Base-by-base conservation (phyloP, 1,140 invertebrate genomes). In the Drosophila pseudoananassae region DNA sequence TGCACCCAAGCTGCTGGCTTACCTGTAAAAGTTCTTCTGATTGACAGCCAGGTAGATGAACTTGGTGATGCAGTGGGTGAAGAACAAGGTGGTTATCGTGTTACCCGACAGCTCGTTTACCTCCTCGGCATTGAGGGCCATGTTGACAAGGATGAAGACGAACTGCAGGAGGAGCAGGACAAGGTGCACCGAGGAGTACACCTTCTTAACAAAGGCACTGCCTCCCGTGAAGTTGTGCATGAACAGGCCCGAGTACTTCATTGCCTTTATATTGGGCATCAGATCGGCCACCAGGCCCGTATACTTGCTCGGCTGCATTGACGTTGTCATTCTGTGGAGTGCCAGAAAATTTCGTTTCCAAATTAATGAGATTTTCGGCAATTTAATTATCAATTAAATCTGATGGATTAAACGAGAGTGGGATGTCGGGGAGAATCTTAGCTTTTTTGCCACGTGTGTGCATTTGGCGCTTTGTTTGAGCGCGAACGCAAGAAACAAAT, bases 51-150 rank as follows among this genome's bases (percentile, higher is more conserved):
- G 95, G 80, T 96, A 97, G 6, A 94, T 63, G 38, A 95, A 92
- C 90, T 97, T 97, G 9, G 96, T 95, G 10, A 97, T 91, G 43
- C 94, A 94, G 80, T 97, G 96, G 0, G 94, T 93, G 91, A 97
- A 97, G 92, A 97, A 97, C 5, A 97, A 93, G 2, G 96, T 93
- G 0, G 96, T 97, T 36, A 97, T 96, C 14, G 96, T 96, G 68
- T 96, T 96, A 1, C 95, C 95, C 0, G 96, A 96, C 46, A 97
- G 92, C 90, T 96, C 95, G 83, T 96, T 96, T 0, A 96, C 95
- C 76, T 96, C 95, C n/a, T 94, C 95, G 2, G 94, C 93, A 87
- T 96, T 94, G 23, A 94, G 46, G 0, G 95, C 93, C 92, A 96
- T 92, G 84, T 96, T 97, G 15, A 94, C 93, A 9, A 93, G 93